Evolutionary conservation across 1,140 invertebrate genomes (phyloP), one percentile per base, ranked within the genome.

Genomic region (Drosophila lini): DNA sequence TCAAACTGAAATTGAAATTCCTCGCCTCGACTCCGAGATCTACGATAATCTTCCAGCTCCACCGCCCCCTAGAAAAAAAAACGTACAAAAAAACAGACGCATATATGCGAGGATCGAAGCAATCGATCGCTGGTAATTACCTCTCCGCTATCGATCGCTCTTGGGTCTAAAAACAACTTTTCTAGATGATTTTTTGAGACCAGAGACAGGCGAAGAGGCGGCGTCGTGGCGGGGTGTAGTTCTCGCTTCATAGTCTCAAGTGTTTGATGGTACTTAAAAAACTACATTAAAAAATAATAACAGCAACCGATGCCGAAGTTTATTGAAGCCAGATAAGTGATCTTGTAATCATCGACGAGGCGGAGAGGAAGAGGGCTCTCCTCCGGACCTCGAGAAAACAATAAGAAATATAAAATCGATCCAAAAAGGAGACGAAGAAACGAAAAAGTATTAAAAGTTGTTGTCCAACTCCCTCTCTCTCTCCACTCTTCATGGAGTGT

Each of bases 231-330:
- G 15, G 58, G 50, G 38, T 45, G 48, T 15, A 28, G 80, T 88
- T 89, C 84, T 89, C 69, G 84, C 84, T 84, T 80, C 77, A 84
- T 84, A 89, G 80, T 80, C 84, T 88, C 80, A 88, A 88, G 84
- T 88, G 84, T 88, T 88, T 88, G 84, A 88, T 78, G 84, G 84
- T 88, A 89, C 83, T 88, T 88, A 88, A 88, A 86, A 71, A 88
- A 88, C 80, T 88, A 88, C 83, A 88, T 88, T 88, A 88, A 89
- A 89, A 88, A 88, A 88, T 88, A 88, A 88, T 88, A 84, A 88
- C 78, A 84, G 80, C 82, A 82, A 74, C 75, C 83, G 76, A 77
- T 70, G 81, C 78, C 78, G 73, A 82, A 79, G 81, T 86, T 86
- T 85, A 85, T 85, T 85, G 81, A 86, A 85, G 82, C 60, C 81